Percentiles rank a stretch among this genome's conserved stretches.
Conservation (phyloP, 2,888 invertebrate genomes). For the Gryllus longicercus region DNA sequence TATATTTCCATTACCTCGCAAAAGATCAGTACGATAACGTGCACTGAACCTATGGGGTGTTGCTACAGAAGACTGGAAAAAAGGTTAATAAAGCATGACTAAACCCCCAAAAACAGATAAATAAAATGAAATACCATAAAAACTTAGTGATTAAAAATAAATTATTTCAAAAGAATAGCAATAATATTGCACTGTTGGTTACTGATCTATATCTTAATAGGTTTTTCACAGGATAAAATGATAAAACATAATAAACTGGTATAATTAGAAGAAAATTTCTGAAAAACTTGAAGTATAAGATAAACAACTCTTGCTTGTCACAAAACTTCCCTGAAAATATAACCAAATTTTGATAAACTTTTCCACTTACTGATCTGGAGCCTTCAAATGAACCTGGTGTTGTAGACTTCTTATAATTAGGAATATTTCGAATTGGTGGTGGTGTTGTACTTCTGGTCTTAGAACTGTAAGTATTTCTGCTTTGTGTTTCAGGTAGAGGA, state of each 20-base stretch:
- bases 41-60: conserved; percentile 52
- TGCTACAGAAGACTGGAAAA: neutral
- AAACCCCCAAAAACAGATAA: neutral
- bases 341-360: too few relatives aligned
- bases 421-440: neutral
- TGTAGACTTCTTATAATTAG: neutral
- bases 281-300: too few relatives aligned
- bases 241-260: too few relatives aligned
- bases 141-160: too few relatives aligned
- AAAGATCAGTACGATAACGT: conserved; percentile 52
- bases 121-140: neutral
- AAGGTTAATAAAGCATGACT: neutral
- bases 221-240: too few relatives aligned
- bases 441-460: neutral
- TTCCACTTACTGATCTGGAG: neutral
- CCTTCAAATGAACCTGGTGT: neutral
- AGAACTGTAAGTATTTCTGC: neutral
- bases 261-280: too few relatives aligned
- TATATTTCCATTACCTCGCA: conserved; percentile 48
- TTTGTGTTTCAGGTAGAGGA: neutral
- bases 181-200: too few relatives aligned
- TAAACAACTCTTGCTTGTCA: too few relatives aligned
- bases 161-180: too few relatives aligned
- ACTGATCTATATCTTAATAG: too few relatives aligned
- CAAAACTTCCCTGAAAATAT: too few relatives aligned